A percentile compares a stretch with the other conserved stretches of the same genome.
phyloP scores from a whole-genome alignment of 2,113 vertebrate species.

The Saimiri boliviensis region DNA sequence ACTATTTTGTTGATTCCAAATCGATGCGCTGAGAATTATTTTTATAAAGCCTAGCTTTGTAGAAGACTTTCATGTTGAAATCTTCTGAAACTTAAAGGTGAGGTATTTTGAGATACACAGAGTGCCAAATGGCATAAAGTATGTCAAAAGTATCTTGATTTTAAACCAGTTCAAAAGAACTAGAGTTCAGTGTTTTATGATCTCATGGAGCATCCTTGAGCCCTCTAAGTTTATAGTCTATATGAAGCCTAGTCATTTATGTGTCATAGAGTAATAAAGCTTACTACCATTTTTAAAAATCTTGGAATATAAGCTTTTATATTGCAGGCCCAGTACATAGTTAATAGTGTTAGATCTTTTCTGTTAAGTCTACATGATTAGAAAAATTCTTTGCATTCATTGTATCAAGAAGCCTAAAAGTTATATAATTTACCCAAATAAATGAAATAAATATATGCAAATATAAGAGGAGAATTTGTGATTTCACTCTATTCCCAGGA shows the following conservation, averaged over 20 bases:
- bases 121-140: neutral
- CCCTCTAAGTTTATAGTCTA: neutral
- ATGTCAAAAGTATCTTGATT: conserved; percentile 10
- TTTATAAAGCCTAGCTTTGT: conserved; percentile 15
- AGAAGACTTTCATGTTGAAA: conserved; percentile 39
- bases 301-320: neutral
- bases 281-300: neutral
- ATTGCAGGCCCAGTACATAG: neutral
- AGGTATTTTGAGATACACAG: conserved; percentile 48
- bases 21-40: conserved; percentile 48
- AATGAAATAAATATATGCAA: neutral
- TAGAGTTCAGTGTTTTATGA: neutral
- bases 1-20: conserved; percentile 42
- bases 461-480: neutral
- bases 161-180: conserved; percentile 33
- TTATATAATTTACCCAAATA: neutral
- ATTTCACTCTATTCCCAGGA: neutral
- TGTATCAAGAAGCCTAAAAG: neutral
- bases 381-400: neutral
- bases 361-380: neutral
- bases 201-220: neutral
- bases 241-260: neutral
- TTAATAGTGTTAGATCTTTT: conserved; percentile 17
- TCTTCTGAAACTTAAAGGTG: conserved; percentile 52
- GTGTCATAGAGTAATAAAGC: neutral